phyloP scores from a whole-genome alignment of 2,888 invertebrate species.

The Himalopsyche japonica region DNA sequence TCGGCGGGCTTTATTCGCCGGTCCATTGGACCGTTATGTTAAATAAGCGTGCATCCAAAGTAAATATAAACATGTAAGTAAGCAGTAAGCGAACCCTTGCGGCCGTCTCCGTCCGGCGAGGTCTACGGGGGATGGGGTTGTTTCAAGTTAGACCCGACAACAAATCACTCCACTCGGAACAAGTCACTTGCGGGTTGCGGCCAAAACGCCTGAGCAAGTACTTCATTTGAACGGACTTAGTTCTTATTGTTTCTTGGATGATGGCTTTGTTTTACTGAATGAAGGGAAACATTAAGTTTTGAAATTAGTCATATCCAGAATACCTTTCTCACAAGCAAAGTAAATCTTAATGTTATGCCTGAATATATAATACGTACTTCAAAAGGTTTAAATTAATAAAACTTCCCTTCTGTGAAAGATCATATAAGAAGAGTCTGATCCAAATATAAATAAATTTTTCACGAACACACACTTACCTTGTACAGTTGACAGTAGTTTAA shows the following conservation, averaged over 20 bases:
- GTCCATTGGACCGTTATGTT: conserved; percentile 33
- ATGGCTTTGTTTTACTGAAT: neutral
- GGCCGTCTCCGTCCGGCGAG: neutral
- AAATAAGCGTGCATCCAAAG: conserved; percentile 31
- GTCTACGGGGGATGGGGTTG: neutral
- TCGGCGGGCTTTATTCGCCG: conserved; percentile 21
- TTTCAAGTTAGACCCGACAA: conserved; percentile 12
- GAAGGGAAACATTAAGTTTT: neutral
- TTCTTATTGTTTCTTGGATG: neutral
- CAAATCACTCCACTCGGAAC: conserved; percentile 37
- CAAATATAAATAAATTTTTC: too few species aligned
- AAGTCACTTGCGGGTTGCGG: conserved; percentile 36
- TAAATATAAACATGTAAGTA: conserved; percentile 39
- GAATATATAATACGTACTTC: too few species aligned
- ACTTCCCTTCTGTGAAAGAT: too few species aligned
- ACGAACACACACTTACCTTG: too few species aligned
- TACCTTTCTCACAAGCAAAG: neutral
- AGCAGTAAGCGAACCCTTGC: conserved; percentile 5
- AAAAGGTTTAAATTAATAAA: too few species aligned
- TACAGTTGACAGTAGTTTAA: too few species aligned
- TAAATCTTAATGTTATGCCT: neutral
- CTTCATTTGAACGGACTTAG: neutral
- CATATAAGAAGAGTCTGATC: too few species aligned
- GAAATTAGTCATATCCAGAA: neutral
- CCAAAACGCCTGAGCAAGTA: conserved; percentile 2